Conservation (phyloP, 2,797 vertebrate genomes). For the Channallabes apus region DNA sequence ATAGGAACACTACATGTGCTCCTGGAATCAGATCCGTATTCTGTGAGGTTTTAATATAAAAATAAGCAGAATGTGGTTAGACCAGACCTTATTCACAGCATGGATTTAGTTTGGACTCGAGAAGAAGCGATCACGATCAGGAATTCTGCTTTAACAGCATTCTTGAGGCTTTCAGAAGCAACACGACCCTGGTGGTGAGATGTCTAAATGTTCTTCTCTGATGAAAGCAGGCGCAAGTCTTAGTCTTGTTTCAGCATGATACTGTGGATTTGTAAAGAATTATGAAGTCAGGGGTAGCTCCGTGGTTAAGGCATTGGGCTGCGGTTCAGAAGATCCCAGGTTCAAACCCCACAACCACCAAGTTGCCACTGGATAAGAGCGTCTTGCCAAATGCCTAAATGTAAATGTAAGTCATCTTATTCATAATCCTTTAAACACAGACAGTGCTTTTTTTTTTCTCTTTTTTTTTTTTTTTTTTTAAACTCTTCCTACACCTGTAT, state of each 20-base stretch:
- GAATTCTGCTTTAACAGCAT: slow-evolving; percentile 22
- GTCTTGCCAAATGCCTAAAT: too few species aligned
- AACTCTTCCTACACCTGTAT: background rate
- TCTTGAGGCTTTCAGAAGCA: slow-evolving; percentile 33
- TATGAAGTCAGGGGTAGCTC: too few species aligned
- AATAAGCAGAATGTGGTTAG: background rate
- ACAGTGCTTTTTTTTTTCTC: background rate
- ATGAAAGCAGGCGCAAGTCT: background rate
- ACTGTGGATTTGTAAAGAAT: background rate
- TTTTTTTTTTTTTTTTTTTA: too few species aligned
- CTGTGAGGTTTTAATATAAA: background rate
- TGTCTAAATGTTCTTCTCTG: background rate
- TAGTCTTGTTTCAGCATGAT: background rate
- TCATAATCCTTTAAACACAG: background rate
- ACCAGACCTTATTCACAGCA: background rate
- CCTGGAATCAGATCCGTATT: background rate
- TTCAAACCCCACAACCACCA: too few species aligned
- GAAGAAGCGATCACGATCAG: background rate
- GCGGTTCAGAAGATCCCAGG: too few species aligned
- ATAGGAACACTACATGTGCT: background rate
- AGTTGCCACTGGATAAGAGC: too few species aligned
- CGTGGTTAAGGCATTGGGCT: too few species aligned
- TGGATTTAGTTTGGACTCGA: background rate
- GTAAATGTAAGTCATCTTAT: too few species aligned
- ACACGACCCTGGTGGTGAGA: background rate